phyloP scores from a whole-genome alignment of 2,113 vertebrate genomes.

The Lampris megalopsis region DNA sequence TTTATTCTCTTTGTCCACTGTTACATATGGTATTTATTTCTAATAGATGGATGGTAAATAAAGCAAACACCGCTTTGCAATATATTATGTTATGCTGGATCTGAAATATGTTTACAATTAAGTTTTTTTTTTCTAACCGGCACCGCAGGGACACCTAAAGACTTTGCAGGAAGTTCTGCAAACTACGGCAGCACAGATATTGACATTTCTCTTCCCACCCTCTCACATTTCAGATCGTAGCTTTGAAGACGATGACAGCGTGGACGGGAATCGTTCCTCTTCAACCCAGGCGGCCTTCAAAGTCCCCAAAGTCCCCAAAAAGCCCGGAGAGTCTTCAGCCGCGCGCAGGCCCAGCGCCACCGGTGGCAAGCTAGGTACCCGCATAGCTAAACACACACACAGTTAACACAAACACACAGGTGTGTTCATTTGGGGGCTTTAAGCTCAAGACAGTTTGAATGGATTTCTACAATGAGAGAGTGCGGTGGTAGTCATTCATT shows the following conservation, averaged over 20 bases:
- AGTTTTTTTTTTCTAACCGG: too few species aligned
- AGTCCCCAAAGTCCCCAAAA: constrained; percentile 93
- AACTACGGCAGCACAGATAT: neutral
- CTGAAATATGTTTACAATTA: too few species aligned
- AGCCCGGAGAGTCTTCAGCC: constrained; percentile 85
- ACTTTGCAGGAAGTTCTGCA: constrained; percentile 1
- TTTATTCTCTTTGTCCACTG: too few species aligned
- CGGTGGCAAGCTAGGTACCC: constrained; percentile 89
- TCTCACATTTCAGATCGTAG: constrained; percentile 88
- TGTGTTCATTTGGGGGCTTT: neutral
- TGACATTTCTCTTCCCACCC: constrained; percentile 12
- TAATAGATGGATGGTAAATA: neutral
- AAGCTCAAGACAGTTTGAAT: too few species aligned
- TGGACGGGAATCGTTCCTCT: constrained; percentile 94
- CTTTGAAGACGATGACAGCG: constrained; percentile 97
- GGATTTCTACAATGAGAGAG: neutral
- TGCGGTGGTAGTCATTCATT: neutral
- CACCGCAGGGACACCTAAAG: too few species aligned
- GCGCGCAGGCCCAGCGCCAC: constrained; percentile 88
- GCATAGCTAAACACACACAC: neutral
- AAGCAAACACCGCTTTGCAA: neutral
- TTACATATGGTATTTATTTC: too few species aligned
- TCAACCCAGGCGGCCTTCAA: constrained; percentile 93
- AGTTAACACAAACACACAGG: neutral
- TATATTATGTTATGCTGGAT: constrained; percentile 3